These are phyloP conservation scores for Drosophila novamexicana DNA, from an alignment of 1,140 invertebrate genomes.

Conservation along the genomic window DNA sequence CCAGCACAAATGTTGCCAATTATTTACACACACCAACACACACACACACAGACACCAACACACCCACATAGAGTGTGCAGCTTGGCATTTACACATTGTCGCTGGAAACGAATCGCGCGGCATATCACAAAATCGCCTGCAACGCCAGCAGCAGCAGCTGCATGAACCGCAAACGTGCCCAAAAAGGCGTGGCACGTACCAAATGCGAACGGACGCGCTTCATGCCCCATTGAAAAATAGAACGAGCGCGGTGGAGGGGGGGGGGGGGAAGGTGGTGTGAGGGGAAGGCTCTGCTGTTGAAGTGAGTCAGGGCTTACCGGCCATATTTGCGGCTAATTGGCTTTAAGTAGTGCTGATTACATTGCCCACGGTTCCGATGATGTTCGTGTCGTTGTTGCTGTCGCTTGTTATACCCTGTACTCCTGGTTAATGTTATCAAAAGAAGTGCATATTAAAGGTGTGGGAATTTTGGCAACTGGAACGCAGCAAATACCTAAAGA, in stretches of 20 bases:
- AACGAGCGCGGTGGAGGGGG: slow-evolving; percentile 1
- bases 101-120: slow-evolving; percentile 37
- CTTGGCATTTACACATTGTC: slow-evolving; percentile 54
- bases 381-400: slow-evolving; percentile 17
- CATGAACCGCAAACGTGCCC: slow-evolving; percentile 67
- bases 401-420: slow-evolving; percentile 9
- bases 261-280: background rate
- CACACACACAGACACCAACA: slow-evolving; percentile 7
- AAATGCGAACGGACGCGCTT: slow-evolving; percentile 74
- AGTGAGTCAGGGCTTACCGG: slow-evolving; percentile 60
- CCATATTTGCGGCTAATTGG: slow-evolving; percentile 81
- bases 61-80: slow-evolving; percentile 19
- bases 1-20: slow-evolving; percentile 69
- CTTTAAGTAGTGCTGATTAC: slow-evolving; percentile 81
- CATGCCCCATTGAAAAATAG: slow-evolving; percentile 66
- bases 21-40: slow-evolving; percentile 61
- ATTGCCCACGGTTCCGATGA: slow-evolving; percentile 45
- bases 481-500: too few species aligned
- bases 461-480: background rate
- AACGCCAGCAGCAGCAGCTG: slow-evolving; percentile 23
- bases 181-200: slow-evolving; percentile 61
- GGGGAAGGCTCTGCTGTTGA: background rate
- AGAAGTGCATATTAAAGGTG: background rate
- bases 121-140: slow-evolving; percentile 64
- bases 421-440: background rate